These are phyloP conservation scores for Diadegma fenestrale DNA, from an alignment of 2,888 invertebrate genomes.

Conservation along the genomic window DNA sequence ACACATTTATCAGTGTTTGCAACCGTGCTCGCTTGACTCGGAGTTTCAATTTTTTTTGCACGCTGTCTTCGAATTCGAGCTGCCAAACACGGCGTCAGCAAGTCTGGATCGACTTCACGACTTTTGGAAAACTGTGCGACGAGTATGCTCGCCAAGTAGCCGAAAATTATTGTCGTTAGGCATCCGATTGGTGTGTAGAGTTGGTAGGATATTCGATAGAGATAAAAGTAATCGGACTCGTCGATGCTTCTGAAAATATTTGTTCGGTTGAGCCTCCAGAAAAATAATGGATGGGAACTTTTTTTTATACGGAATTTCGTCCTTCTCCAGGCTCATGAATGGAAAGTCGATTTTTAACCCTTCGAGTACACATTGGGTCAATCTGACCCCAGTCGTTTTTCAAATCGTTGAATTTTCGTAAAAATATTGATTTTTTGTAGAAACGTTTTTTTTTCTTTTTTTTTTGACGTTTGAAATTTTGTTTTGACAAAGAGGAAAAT, in stretches of 20 bases:
- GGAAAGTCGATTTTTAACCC: background rate
- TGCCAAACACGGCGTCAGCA: conserved; percentile 87
- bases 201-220: conserved; percentile 91
- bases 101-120: conserved; percentile 86
- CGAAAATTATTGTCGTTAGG: conserved; percentile 85
- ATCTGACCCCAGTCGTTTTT: too few relatives aligned
- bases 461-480: too few relatives aligned
- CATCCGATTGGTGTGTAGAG: conserved; percentile 89
- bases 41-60: background rate
- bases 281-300: background rate
- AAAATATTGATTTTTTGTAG: too few relatives aligned
- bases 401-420: too few relatives aligned
- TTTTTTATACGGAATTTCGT: background rate
- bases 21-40: conserved; percentile 71
- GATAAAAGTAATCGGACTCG: conserved; percentile 86
- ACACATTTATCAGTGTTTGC: conserved; percentile 66
- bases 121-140: conserved; percentile 80
- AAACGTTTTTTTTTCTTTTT: too few relatives aligned
- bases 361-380: too few relatives aligned
- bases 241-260: conserved; percentile 39
- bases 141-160: conserved; percentile 86
- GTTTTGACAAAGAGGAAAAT: too few relatives aligned
- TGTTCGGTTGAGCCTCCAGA: background rate
- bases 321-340: background rate
- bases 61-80: conserved; percentile 81